These are phyloP conservation scores for Pipa parva DNA, from an alignment of 2,113 vertebrate genomes.

Conservation along the genomic window DNA sequence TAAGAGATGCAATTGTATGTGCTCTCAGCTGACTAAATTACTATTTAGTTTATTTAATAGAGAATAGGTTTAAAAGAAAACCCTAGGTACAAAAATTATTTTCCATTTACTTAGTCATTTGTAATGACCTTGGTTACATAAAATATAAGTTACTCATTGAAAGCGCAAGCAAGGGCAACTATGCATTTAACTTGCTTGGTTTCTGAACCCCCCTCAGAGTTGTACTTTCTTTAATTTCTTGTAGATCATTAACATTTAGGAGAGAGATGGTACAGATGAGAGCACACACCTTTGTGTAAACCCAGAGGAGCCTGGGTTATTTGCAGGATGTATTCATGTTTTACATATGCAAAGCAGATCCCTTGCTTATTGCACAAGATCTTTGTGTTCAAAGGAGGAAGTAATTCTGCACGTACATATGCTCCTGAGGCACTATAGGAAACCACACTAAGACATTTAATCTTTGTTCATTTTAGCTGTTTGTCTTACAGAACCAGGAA, in stretches of 20 bases:
- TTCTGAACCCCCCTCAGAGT: constrained; percentile 43
- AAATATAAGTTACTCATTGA: constrained; percentile 40
- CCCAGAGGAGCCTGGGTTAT: not conserved
- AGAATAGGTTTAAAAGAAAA: no score
- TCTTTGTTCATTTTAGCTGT: not conserved
- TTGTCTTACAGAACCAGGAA: constrained; percentile 3
- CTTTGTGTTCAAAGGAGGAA: constrained; percentile 8
- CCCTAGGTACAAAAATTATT: no score
- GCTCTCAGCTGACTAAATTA: no score
- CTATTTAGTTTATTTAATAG: no score
- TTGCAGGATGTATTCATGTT: not conserved
- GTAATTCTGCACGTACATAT: constrained; percentile 32
- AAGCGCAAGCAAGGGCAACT: not conserved
- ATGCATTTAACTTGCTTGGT: constrained; percentile 14
- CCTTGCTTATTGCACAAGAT: constrained; percentile 8
- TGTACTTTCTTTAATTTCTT: constrained; percentile 42
- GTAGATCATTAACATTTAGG: constrained; percentile 48
- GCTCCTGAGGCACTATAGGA: not conserved
- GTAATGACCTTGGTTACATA: constrained; percentile 38
- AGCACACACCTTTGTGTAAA: not conserved
- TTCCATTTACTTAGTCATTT: no score
- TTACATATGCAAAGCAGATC: constrained; percentile 10
- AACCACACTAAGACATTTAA: constrained; percentile 7
- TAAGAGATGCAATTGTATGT: no score
- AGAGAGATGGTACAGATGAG: constrained; percentile 6